These are phyloP conservation scores for Pipistrellus kuhlii DNA, from an alignment of 2,797 vertebrate genomes.

Conservation along the genomic window DNA sequence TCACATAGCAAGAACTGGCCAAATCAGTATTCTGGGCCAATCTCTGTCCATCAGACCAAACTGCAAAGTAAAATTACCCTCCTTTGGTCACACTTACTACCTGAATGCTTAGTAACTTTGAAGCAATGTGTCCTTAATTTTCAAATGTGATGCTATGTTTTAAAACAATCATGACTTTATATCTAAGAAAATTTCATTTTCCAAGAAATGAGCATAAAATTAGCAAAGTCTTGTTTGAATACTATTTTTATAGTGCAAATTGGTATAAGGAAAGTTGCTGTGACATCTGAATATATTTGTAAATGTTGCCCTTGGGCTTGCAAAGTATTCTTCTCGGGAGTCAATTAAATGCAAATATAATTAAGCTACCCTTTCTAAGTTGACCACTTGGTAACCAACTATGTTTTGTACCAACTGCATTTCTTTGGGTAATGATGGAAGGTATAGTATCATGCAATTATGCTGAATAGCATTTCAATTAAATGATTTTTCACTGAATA, in stretches of 20 bases:
- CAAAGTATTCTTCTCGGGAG: constrained; percentile 67
- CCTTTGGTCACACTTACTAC: constrained; percentile 67
- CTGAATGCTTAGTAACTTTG: constrained; percentile 27
- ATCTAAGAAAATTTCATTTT: constrained; percentile 64
- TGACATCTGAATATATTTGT: constrained; percentile 64
- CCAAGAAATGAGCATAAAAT: constrained; percentile 67
- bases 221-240: constrained; percentile 73
- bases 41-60: not conserved
- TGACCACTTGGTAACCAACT: constrained; percentile 76
- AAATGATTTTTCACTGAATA: constrained; percentile 70
- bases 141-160: constrained; percentile 72
- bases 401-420: constrained; percentile 36
- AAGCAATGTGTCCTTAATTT: constrained; percentile 55
- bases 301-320: constrained; percentile 67
- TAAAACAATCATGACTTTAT: constrained; percentile 41
- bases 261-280: constrained; percentile 53
- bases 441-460: constrained; percentile 6
- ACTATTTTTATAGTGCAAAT: constrained; percentile 73
- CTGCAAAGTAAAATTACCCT: not conserved
- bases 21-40: not conserved
- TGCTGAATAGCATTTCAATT: constrained; percentile 59
- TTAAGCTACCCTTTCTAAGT: constrained; percentile 73
- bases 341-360: constrained; percentile 73
- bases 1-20: not conserved
- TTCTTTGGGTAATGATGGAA: constrained; percentile 61